Base-by-base conservation (phyloP, 2,888 invertebrate species). In the Hedya salicella region DNA sequence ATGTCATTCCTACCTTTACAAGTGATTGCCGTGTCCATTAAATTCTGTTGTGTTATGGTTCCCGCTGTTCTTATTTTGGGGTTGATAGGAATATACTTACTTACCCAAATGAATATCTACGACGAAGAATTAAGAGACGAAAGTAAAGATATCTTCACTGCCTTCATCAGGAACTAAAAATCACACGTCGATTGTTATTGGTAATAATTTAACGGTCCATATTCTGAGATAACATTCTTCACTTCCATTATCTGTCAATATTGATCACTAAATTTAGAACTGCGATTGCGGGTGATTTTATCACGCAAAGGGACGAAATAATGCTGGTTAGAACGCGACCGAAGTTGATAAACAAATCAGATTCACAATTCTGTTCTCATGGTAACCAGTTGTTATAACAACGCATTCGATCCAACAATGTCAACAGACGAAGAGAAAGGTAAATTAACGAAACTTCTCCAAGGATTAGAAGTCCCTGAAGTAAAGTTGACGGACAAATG, bases 371-470 rank as follows among this genome's bases (percentile, higher is more conserved):
- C 40, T 9, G 54, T 63, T 36, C 1, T 11, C 56, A 56, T 49
- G 56, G 56, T 19, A 13, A 62, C 11, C 53, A 53, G 75, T 75
- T 72, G 73, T 68, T 66, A 75, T 75, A 68, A 66, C 62, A 68
- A 39, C 40, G 17, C 1, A 13, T 46, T 61, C 53, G 66, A 17
- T 52, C 19, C 17, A 66, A 69, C 64, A 68, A 91, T 91, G 91
- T 71, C 85, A 40, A 90, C 91, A 3, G 90, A 91, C 62, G 91
- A 91, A 72, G 89, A 91, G 9, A 91, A 91, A 76, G 68, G 75
- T 8, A 87, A 88, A 74, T 69, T 90, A 49, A 71, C 78, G 11
- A 91, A 90, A 75, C 80, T 91, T 44, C 75, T 91, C n/a, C 79
- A 86, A 69, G 83, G 78, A 30, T 68, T 91, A 14, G 88, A 89